Conservation (phyloP, 2,113 vertebrate species). For the Indicator indicator region DNA sequence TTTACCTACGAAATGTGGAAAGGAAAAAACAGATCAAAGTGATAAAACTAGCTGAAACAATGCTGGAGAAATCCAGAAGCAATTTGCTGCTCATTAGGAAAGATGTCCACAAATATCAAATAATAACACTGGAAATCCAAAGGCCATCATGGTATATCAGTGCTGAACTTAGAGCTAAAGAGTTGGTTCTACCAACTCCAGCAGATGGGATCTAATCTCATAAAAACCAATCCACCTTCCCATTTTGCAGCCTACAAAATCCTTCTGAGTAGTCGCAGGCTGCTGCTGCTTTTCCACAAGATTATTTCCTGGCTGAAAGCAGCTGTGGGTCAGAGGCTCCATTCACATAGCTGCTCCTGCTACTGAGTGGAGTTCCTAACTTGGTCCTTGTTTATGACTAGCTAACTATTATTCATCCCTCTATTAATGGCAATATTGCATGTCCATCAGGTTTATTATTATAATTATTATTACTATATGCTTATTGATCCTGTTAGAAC, state of each 20-base stretch:
- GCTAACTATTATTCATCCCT: neutral
- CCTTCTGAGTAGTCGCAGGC: neutral
- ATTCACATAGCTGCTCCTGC: neutral
- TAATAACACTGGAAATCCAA: neutral
- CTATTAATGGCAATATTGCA: neutral
- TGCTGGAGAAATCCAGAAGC: neutral
- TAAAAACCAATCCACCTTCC: neutral
- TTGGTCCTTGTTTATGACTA: neutral
- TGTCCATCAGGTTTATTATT: neutral
- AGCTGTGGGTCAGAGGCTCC: neutral
- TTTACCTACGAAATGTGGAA: neutral
- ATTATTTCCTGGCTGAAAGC: neutral
- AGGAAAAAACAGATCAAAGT: neutral
- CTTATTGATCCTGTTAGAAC: neutral
- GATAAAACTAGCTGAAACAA: neutral
- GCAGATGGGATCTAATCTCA: neutral
- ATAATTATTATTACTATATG: neutral
- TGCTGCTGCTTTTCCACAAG: neutral
- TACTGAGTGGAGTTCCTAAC: neutral
- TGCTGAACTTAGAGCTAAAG: neutral
- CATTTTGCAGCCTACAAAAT: neutral
- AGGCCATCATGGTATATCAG: neutral
- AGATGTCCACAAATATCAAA: neutral
- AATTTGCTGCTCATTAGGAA: neutral
- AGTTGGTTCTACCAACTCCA: neutral